phyloP scores from a whole-genome alignment of 2,113 vertebrate genomes.

The Neolamprologus sp. region DNA sequence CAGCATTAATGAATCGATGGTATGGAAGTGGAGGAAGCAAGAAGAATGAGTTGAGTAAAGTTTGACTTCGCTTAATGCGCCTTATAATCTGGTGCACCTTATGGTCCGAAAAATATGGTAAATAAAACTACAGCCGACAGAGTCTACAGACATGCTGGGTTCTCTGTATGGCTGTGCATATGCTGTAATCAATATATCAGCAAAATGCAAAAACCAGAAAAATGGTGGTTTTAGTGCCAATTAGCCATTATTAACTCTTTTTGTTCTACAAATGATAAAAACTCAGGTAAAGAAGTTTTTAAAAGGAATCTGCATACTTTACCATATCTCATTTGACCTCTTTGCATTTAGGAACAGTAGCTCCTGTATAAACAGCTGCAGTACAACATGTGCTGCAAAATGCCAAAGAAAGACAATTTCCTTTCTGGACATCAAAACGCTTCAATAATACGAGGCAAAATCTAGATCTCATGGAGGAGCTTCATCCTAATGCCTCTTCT shows the following conservation, averaged over 20 bases:
- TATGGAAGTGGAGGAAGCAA: fast-evolving
- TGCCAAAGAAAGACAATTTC: slow-evolving; percentile 47
- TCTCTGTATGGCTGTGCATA: not conserved
- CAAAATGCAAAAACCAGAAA: not conserved
- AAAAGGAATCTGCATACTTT: not conserved
- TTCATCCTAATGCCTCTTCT: slow-evolving; percentile 58
- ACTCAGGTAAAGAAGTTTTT: not conserved
- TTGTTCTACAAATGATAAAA: not conserved
- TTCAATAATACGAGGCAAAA: slow-evolving; percentile 43
- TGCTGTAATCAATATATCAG: not conserved
- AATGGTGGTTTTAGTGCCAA: not conserved
- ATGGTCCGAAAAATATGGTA: not conserved
- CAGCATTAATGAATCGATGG: fast-evolving
- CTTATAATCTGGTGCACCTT: not conserved
- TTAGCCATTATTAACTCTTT: not conserved
- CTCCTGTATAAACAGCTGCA: not conserved
- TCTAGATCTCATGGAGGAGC: slow-evolving; percentile 38
- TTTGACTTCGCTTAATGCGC: not conserved
- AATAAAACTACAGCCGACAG: not conserved
- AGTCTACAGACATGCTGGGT: not conserved
- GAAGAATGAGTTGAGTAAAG: not conserved
- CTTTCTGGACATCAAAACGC: slow-evolving; percentile 41
- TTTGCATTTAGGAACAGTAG: not conserved
- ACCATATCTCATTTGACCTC: not conserved
- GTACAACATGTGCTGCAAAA: not conserved